Conservation (phyloP, 2,888 invertebrate species). For the Mallateleia sp. region DNA sequence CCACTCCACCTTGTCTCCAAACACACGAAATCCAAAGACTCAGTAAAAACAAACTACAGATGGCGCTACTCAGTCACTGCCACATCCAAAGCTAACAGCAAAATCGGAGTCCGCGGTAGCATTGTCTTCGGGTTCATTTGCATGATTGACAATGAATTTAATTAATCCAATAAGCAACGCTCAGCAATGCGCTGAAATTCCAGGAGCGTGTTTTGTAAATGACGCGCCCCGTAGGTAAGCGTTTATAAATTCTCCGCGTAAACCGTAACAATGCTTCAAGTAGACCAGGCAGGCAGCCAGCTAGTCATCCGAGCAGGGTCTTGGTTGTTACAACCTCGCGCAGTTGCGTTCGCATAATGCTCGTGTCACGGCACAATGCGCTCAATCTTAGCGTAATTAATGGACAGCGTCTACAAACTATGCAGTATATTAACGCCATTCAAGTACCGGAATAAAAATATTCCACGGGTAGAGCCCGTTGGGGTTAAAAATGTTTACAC, state of each 20-base stretch:
- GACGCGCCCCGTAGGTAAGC: too few relatives aligned
- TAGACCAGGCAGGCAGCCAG: constrained; percentile 57
- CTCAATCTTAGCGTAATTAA: constrained; percentile 77
- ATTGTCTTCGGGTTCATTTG: too few relatives aligned
- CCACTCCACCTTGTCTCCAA: too few relatives aligned
- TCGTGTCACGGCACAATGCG: constrained; percentile 72
- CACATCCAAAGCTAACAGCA: too few relatives aligned
- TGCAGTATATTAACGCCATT: constrained; percentile 67
- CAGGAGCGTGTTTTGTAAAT: too few relatives aligned
- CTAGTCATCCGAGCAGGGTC: constrained; percentile 59
- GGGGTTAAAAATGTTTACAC: constrained; percentile 17
- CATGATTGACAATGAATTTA: too few relatives aligned
- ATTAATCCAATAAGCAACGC: too few relatives aligned
- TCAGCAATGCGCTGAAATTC: too few relatives aligned
- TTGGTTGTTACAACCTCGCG: constrained; percentile 60
- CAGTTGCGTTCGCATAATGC: constrained; percentile 71
- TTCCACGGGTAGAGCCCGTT: background rate
- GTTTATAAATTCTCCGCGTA: constrained; percentile 70
- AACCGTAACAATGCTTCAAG: constrained; percentile 70
- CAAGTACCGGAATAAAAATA: constrained; percentile 24
- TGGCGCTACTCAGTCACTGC: too few relatives aligned
- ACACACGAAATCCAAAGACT: too few relatives aligned
- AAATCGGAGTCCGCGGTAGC: too few relatives aligned
- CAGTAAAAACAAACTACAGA: too few relatives aligned
- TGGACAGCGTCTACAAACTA: constrained; percentile 72